These are phyloP conservation scores for Amphipoea lucens DNA, from an alignment of 2,888 invertebrate species.

Conservation along the genomic window DNA sequence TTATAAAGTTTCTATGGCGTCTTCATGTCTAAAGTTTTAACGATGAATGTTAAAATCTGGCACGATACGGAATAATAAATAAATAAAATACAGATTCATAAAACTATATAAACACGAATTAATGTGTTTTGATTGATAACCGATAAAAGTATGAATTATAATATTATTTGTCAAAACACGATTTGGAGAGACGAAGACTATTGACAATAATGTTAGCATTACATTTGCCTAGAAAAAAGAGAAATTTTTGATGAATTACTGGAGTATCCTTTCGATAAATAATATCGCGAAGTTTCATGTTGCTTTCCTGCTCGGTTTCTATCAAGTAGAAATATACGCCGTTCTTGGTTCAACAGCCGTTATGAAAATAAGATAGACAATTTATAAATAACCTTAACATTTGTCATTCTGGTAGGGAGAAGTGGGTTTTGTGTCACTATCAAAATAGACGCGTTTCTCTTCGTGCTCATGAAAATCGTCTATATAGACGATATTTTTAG, in stretches of 20 bases:
- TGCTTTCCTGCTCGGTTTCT: not conserved
- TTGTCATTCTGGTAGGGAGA: constrained; percentile 76
- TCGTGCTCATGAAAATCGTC: constrained; percentile 62
- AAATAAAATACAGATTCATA: constrained; percentile 42
- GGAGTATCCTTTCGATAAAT: not conserved
- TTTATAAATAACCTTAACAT: constrained; percentile 77
- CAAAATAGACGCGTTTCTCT: constrained; percentile 75
- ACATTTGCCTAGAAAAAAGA: not conserved
- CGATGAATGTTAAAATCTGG: constrained; percentile 35
- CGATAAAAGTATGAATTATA: constrained; percentile 46
- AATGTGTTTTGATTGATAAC: constrained; percentile 51
- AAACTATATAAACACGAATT: constrained; percentile 36
- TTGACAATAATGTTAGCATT: not conserved
- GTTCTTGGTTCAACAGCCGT: constrained; percentile 40
- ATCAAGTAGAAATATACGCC: constrained; percentile 27
- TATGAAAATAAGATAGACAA: constrained; percentile 64
- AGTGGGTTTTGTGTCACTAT: constrained; percentile 77
- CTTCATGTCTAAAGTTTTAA: constrained; percentile 36
- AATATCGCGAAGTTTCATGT: not conserved
- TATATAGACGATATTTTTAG: constrained; percentile 52
- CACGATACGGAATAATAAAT: constrained; percentile 42
- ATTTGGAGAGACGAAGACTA: constrained; percentile 4
- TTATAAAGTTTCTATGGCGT: constrained; percentile 21
- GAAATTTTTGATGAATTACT: not conserved
- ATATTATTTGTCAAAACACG: constrained; percentile 48